Percentiles rank a stretch among this genome's conserved stretches.
These are phyloP conservation scores for Pogona vitticeps DNA, from an alignment of 2,113 vertebrate genomes.

Conservation along the genomic window DNA sequence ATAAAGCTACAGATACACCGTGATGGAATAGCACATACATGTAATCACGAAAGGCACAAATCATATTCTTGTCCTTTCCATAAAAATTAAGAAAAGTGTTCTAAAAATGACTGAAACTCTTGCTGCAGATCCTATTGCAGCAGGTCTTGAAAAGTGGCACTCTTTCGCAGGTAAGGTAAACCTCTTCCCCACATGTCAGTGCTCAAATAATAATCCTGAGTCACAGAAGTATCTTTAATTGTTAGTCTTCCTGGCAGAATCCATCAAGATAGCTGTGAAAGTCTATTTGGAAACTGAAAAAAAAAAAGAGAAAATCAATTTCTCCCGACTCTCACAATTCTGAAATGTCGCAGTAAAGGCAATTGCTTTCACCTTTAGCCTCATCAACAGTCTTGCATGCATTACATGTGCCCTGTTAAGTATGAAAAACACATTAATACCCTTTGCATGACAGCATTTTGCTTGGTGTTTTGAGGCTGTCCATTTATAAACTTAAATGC, in stretches of 20 bases:
- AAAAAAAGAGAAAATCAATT: neutral
- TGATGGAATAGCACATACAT: slow-evolving; percentile 65
- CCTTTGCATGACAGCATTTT: neutral
- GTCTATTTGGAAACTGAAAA: neutral
- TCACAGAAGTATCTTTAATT: neutral
- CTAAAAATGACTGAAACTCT: slow-evolving; percentile 29
- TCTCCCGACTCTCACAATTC: neutral
- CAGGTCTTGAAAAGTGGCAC: neutral
- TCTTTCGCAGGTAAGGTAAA: neutral
- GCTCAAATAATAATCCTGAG: neutral
- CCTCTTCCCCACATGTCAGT: slow-evolving; percentile 38
- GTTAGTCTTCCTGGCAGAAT: neutral
- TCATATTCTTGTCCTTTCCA: slow-evolving; percentile 50
- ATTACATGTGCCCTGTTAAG: too few relatives aligned
- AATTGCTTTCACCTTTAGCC: slow-evolving; percentile 21
- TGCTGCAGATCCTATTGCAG: neutral
- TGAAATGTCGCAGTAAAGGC: neutral
- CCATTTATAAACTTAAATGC: neutral
- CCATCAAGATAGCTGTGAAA: neutral
- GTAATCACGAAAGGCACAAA: slow-evolving; percentile 65
- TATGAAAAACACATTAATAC: too few relatives aligned
- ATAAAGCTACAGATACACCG: slow-evolving; percentile 68
- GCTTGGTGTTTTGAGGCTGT: neutral
- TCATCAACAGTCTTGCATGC: neutral
- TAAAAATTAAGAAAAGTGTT: slow-evolving; percentile 36